These are phyloP conservation scores for Zingel zingel DNA, from an alignment of 2,113 vertebrate species.

Conservation along the genomic window DNA sequence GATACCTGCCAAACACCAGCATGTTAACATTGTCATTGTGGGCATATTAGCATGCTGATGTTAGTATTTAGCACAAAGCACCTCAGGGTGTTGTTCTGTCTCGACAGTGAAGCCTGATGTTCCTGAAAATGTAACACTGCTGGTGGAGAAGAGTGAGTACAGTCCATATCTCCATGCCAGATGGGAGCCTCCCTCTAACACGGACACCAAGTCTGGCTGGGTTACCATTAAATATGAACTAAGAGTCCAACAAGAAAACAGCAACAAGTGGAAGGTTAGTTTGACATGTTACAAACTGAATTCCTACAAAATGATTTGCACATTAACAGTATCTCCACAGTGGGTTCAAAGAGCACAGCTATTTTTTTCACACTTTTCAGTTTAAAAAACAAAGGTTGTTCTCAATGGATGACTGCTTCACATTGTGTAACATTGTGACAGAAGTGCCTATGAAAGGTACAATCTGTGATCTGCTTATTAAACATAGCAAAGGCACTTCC, in stretches of 20 bases:
- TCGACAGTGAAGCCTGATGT: conserved; percentile 88
- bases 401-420: neutral
- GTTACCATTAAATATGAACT: conserved; percentile 87
- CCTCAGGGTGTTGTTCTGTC: neutral
- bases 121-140: conserved; percentile 85
- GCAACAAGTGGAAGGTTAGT: conserved; percentile 85
- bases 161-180: conserved; percentile 59
- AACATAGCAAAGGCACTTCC: no score
- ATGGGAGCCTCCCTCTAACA: conserved; percentile 85
- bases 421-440: neutral
- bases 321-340: neutral
- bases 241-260: conserved; percentile 80
- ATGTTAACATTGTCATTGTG: neutral
- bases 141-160: conserved; percentile 63
- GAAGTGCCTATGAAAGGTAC: neutral
- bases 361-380: neutral
- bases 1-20: neutral
- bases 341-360: neutral
- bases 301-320: neutral
- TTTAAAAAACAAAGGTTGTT: neutral
- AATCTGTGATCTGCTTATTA: neutral
- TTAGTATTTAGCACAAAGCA: neutral
- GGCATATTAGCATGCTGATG: neutral
- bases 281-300: neutral
- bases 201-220: conserved; percentile 84